Percentiles rank a stretch among this genome's conserved stretches.
Conservation (phyloP, 2,888 invertebrate species). For the Druceiella hillmani region DNA sequence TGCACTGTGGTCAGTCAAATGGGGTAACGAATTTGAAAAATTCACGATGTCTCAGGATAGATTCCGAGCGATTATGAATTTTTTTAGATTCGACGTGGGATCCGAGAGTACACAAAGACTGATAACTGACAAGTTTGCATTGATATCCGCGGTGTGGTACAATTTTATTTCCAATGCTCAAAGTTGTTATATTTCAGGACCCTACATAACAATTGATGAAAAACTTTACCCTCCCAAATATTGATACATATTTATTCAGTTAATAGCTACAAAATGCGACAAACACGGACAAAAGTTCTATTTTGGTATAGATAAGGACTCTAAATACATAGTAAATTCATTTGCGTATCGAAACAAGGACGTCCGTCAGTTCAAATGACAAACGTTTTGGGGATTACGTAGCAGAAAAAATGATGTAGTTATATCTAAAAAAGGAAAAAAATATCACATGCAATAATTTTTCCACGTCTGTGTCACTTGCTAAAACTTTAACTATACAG, state of each 20-base stretch:
- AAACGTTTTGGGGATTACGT: conserved; percentile 9
- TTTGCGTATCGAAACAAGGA: conserved; percentile 3
- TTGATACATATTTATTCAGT: conserved; percentile 9
- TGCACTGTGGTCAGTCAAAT: conserved; percentile 10
- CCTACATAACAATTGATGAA: conserved; percentile 14
- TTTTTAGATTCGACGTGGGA: conserved; percentile 8
- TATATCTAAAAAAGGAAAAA: conserved; percentile 11
- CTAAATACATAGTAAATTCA: too few relatives aligned
- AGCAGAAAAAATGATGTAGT: conserved; percentile 10
- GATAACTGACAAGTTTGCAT: conserved; percentile 9
- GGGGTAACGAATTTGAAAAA: conserved; percentile 6
- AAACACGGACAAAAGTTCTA: too few relatives aligned
- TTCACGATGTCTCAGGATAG: conserved; percentile 1
- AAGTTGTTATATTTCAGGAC: conserved; percentile 13
- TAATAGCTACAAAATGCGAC: conserved; percentile 4
- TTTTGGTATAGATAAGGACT: too few relatives aligned
- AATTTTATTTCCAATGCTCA: conserved; percentile 13
- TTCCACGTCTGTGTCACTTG: too few relatives aligned
- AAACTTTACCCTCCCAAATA: conserved; percentile 13
- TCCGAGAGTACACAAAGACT: conserved; percentile 9
- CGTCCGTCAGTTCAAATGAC: conserved; percentile 9
- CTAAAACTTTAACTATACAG: too few relatives aligned
- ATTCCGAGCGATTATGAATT: conserved; percentile 10
- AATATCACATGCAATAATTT: conserved; percentile 10
- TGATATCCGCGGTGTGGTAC: conserved; percentile 13